Evolutionary conservation across 2,888 invertebrate genomes (phyloP), one percentile per base, ranked within the genome.

Genomic region (Lathronympha strigana): DNA sequence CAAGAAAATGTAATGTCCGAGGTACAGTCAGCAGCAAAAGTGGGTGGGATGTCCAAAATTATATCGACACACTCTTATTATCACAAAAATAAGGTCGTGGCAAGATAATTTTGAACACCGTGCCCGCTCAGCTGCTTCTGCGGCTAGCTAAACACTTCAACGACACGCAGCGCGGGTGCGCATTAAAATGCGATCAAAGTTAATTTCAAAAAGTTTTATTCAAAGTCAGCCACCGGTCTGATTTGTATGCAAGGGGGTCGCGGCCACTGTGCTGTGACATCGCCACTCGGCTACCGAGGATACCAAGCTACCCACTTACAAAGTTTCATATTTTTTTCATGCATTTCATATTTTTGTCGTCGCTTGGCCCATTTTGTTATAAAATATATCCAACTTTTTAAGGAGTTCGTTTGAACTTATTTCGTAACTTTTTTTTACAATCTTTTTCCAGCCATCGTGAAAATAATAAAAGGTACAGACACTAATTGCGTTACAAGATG

Each of bases 101-200:
- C n/a, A n/a, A n/a, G n/a, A n/a, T n/a, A n/a, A n/a, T n/a, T n/a
- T n/a, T n/a, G n/a, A n/a, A n/a, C n/a, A n/a, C n/a, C n/a, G n/a
- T n/a, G n/a, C n/a, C n/a, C n/a, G n/a, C n/a, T n/a, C n/a, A n/a
- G n/a, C n/a, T n/a, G n/a, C n/a, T n/a, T n/a, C n/a, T n/a, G n/a
- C n/a, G n/a, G n/a, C n/a, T n/a, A n/a, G n/a, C n/a, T n/a, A 50
- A 28, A 23, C 31, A 47, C 51, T 45, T 19, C 36, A 40, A 50
- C 36, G 33, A 36, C 28, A 38, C 36, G 54, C 58, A 36, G 28
- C 67, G 51, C 43, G 28, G 60, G 51, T 19, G 58, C 13, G 74
- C 77, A 83, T 86, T 84, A 84, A 84, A 86, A 81, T 75, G 71
- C 81, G 81, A 82, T 86, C 80, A 82, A 81, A 83, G 79, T 83